Conservation (phyloP, 92 coral and sea anemone species). For the Zoanthus sansibaricus region DNA sequence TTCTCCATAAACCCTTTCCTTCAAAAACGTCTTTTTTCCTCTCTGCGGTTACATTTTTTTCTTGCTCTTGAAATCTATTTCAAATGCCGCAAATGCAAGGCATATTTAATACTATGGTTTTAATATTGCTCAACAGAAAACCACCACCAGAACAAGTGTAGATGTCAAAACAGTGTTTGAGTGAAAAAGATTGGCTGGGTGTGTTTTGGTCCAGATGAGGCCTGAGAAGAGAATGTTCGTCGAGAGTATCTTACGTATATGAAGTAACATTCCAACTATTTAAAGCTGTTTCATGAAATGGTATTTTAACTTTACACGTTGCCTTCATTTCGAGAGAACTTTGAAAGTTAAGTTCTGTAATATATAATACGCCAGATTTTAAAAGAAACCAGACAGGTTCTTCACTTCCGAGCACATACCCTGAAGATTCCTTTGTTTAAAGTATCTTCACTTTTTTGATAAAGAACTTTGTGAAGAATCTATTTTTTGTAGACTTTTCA, state of each 20-base stretch:
- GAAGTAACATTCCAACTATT: neutral
- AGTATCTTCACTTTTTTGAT: no score
- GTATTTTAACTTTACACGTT: conserved; percentile 8
- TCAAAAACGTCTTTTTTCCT: neutral
- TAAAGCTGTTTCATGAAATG: conserved; percentile 4
- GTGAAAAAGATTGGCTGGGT: neutral
- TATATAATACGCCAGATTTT: neutral
- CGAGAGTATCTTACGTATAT: conserved; percentile 6
- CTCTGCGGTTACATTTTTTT: neutral
- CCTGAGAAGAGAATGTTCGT: neutral
- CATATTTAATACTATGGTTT: neutral
- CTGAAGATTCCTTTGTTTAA: no score
- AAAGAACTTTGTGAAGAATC: no score
- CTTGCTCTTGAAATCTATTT: no score
- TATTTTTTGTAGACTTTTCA: no score
- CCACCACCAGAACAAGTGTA: conserved; percentile 47
- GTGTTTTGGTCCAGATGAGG: neutral
- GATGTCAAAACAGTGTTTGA: neutral
- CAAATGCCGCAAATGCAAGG: neutral
- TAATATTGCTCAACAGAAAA: conserved; percentile 6
- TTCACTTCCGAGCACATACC: no score
- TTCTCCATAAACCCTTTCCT: neutral
- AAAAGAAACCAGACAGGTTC: no score
- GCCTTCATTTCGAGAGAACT: neutral
- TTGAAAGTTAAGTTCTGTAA: neutral